Evolutionary conservation across 1,140 invertebrate species (phyloP).

Genomic region (Dendrolimus punctatus): DNA sequence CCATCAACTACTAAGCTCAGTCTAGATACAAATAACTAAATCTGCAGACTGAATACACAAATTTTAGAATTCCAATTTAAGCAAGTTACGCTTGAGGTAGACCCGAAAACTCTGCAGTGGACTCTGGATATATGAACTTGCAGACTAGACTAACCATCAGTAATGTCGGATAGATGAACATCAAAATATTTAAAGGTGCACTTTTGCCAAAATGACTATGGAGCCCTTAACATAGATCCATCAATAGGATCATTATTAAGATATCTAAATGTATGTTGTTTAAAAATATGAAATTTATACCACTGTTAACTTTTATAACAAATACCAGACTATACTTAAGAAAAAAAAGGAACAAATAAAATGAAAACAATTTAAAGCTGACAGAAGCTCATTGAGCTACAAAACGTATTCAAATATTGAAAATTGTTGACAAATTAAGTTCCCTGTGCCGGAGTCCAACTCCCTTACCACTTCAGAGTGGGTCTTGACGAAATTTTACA

Average conservation of each 20-base stretch:
- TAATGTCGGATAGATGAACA: no score
- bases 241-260: no score
- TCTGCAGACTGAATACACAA: no score
- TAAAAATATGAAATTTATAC: slow-evolving; percentile 5
- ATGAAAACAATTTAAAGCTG: slow-evolving; percentile 64
- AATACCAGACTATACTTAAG: slow-evolving; percentile 31
- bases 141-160: no score
- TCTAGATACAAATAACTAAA: no score
- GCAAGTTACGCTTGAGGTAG: no score
- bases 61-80: no score
- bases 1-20: no score
- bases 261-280: no score
- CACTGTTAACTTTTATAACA: slow-evolving; percentile 20
- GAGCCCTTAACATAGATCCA: no score
- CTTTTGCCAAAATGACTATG: background rate
- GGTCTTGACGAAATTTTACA: slow-evolving; percentile 60
- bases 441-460: slow-evolving; percentile 52
- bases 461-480: slow-evolving; percentile 66
- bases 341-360: slow-evolving; percentile 45
- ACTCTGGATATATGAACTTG: no score
- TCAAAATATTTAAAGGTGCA: background rate
- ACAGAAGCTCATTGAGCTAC: slow-evolving; percentile 65
- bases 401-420: slow-evolving; percentile 71
- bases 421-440: slow-evolving; percentile 72
- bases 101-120: no score